Base-by-base conservation (phyloP, 2,888 invertebrate species). In the Caprella mutica region DNA sequence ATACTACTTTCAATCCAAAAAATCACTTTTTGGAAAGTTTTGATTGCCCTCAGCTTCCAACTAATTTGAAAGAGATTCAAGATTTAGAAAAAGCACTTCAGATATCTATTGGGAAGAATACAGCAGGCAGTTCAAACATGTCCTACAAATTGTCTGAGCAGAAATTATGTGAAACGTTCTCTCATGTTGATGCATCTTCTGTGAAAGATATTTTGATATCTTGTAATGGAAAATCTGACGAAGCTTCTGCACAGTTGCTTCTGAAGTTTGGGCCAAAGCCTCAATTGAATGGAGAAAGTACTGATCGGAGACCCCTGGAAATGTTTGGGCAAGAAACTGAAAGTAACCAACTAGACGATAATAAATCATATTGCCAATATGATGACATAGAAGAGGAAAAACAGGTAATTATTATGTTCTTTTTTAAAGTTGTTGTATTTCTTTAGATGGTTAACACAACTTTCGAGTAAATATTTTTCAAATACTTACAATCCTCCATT, bases 71-170 rank as follows among this genome's bases (percentile, higher is more conserved):
- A 21, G 63, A 65, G 55, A 63, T 65, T 29, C 60, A 63, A 58
- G 55, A 60, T 9, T 33, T 63, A 12, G 60, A 65, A 33, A 50
- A 65, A 42, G 62, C 65, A 17, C 9, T 65, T 9, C 56, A 60
- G 35, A 27, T 9, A 23, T 17, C 27, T 23, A 19, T 12, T 9
- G n/a, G 30, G n/a, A 48, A 48, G 27, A n/a, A 3, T 9, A 17
- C 29, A 3, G n/a, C 19, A 17, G 48, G 39, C 9, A 35, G 24
- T 24, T 23, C 40, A 14, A 39, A 52, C 3, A 35, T 56, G 21
- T 59, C 63, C 5, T 55, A 51, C 14, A 48, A 48, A 12, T 55
- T 65, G 21, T 60, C 51, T 19, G 35, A 55, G 8, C 46, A 57
- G 38, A 53, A 60, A 19, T 52, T 65, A 21, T 55, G 56, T 23